Evolutionary conservation across 2,113 vertebrate genomes (phyloP).

Genomic region (Ursus arctos): DNA sequence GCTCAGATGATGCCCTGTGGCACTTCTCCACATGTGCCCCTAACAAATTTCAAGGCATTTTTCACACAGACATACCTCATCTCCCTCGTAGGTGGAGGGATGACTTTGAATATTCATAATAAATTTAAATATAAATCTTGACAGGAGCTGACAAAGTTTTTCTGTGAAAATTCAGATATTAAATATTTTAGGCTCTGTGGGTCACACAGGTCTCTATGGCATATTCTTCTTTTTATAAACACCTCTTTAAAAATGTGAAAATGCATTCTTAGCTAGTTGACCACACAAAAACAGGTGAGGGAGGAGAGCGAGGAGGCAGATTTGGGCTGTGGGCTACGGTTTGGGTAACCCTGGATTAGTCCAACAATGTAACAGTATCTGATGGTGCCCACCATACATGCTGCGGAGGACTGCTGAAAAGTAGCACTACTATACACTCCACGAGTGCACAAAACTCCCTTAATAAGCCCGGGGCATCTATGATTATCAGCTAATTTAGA

Average conservation of each 20-base stretch:
- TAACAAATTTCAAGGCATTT: neutral
- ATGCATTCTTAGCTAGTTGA: neutral
- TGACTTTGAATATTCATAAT: neutral
- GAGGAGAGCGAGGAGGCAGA: neutral
- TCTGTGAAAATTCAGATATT: neutral
- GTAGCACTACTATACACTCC: neutral
- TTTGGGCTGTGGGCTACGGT: neutral
- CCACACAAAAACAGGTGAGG: neutral
- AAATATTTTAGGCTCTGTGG: neutral
- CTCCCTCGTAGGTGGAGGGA: neutral
- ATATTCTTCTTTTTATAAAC: neutral
- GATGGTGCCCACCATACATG: neutral
- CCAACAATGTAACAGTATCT: neutral
- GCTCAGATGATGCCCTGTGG: neutral
- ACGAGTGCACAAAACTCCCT: neutral
- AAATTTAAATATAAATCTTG: conserved; percentile 44
- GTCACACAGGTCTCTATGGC: neutral
- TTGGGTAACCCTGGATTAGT: neutral
- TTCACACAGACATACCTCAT: neutral
- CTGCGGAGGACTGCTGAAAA: neutral
- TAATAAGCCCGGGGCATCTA: neutral
- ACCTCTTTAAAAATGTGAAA: neutral
- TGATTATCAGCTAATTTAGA: neutral
- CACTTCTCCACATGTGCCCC: accelerated
- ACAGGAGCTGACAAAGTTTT: neutral